A percentile compares a stretch with the other conserved stretches of the same genome.
These are phyloP conservation scores for Nannoperca australis DNA, from an alignment of 2,797 vertebrate genomes.

Conservation along the genomic window DNA sequence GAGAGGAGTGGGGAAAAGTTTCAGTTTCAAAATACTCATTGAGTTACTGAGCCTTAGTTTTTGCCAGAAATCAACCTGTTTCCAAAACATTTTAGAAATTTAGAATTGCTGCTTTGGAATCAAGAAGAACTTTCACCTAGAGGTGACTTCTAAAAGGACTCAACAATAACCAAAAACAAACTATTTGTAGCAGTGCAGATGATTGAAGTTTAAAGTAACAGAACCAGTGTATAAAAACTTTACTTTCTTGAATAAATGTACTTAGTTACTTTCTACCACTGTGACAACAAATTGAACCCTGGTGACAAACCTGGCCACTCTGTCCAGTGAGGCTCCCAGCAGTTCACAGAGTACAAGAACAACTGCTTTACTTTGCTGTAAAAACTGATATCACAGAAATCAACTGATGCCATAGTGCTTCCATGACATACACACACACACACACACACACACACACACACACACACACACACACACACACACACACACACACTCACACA, in stretches of 20 bases:
- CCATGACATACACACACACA: not conserved
- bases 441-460: constrained; percentile 12
- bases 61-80: not conserved
- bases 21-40: not conserved
- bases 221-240: no score
- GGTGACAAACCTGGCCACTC: not conserved
- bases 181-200: no score
- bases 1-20: not conserved
- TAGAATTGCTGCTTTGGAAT: not conserved
- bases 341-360: not conserved
- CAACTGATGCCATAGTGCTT: not conserved
- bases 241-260: no score
- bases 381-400: not conserved
- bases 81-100: not conserved
- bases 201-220: no score
- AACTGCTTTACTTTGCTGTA: not conserved
- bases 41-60: not conserved
- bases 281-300: not conserved
- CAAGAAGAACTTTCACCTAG: not conserved
- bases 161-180: not conserved
- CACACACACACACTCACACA: constrained; percentile 5
- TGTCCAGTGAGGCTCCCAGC: not conserved
- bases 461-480: constrained; percentile 9
- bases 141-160: no score
- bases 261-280: not conserved